Evolutionary conservation across 2,797 vertebrate species (phyloP).

Genomic region (Channallabes apus): DNA sequence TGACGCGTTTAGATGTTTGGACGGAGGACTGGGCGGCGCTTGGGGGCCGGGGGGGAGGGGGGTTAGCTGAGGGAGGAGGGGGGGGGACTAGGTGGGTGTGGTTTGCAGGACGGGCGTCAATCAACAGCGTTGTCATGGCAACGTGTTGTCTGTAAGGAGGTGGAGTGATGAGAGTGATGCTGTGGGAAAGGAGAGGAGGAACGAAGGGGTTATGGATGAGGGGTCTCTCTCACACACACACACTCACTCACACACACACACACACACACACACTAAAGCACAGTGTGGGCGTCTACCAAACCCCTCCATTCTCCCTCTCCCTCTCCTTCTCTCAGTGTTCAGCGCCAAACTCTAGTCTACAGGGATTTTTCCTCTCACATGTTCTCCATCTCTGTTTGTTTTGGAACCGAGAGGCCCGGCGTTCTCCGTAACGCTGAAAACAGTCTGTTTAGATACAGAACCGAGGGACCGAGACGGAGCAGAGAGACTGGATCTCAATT

Average conservation of each 20-base stretch:
- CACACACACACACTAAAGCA: slow-evolving; percentile 32
- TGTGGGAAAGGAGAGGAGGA: background rate
- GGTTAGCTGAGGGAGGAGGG: no score
- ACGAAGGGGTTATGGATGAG: background rate
- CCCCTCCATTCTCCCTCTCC: slow-evolving; percentile 28
- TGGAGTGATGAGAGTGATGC: background rate
- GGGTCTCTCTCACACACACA: background rate
- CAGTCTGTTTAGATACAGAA: slow-evolving; percentile 33
- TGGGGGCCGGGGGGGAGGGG: no score
- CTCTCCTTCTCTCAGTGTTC: slow-evolving; percentile 9
- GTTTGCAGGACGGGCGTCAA: background rate
- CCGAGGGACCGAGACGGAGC: background rate
- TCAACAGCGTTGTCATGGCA: background rate
- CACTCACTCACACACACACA: background rate
- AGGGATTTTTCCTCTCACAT: slow-evolving; percentile 27
- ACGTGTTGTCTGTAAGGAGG: background rate
- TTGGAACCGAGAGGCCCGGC: slow-evolving; percentile 30
- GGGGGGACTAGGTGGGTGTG: no score
- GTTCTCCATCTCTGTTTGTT: slow-evolving; percentile 39
- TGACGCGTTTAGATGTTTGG: background rate
- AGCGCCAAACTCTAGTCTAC: slow-evolving; percentile 33
- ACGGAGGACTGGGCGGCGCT: background rate
- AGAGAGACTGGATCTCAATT: slow-evolving; percentile 23
- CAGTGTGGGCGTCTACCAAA: slow-evolving; percentile 6
- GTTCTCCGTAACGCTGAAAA: slow-evolving; percentile 25